Conservation (phyloP, 2,113 vertebrate species). For the Peromyscus maniculatus region DNA sequence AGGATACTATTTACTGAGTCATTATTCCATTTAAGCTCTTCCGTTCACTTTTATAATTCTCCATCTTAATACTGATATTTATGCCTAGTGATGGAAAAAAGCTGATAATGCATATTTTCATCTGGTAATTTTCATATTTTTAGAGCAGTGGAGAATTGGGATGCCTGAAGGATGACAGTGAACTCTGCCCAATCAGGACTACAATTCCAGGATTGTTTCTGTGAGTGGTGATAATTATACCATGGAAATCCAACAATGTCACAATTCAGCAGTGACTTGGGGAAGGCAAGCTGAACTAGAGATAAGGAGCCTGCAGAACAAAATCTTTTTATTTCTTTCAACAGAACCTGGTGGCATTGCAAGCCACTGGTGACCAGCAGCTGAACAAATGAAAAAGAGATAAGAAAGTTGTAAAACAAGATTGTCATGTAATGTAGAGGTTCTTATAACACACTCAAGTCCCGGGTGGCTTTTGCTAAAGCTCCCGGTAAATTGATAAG, state of each 20-base stretch:
- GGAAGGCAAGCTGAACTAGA: conserved; percentile 80
- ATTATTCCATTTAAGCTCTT: conserved; percentile 29
- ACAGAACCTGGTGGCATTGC: conserved; percentile 81
- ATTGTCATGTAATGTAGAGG: conserved; percentile 81
- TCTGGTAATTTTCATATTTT: conserved; percentile 53
- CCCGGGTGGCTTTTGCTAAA: conserved; percentile 77
- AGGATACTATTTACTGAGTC: conserved; percentile 16
- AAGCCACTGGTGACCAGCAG: conserved; percentile 83
- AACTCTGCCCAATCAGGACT: conserved; percentile 60
- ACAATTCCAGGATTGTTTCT: conserved; percentile 68
- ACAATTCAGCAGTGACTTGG: conserved; percentile 73
- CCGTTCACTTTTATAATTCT: conserved; percentile 26
- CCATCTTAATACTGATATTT: conserved; percentile 66
- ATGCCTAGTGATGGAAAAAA: conserved; percentile 66
- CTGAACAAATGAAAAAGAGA: conserved; percentile 86
- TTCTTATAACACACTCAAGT: conserved; percentile 79
- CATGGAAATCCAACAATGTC: conserved; percentile 75
- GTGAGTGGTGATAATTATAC: conserved; percentile 63
- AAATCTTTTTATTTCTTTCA: conserved; percentile 79
- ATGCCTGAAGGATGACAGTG: conserved; percentile 37
- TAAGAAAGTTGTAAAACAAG: conserved; percentile 88
- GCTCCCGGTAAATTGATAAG: conserved; percentile 83
- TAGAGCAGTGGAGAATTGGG: conserved; percentile 63
- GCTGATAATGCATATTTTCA: conserved; percentile 81
- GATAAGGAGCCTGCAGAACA: conserved; percentile 84